Evolutionary conservation across 2,888 invertebrate species (phyloP), one percentile per base, ranked within the genome.

Genomic region (Yponomeuta plumbellus): DNA sequence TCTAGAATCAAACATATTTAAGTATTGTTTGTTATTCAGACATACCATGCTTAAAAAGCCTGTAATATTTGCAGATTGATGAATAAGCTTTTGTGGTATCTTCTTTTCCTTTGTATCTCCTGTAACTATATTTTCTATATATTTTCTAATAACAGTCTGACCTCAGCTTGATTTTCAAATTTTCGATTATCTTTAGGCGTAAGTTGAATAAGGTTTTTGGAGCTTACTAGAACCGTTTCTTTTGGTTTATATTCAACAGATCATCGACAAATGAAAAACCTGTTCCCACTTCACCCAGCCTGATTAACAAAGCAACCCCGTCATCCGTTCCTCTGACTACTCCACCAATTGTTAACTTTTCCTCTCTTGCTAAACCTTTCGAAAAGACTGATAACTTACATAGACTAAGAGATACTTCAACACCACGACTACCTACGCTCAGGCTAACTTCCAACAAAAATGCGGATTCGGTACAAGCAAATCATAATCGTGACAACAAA

Each of bases 181-280:
- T 17, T 17, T 52, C 17, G 40, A 44, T 21, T 11, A 22, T 22
- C 23, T 17, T 63, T 63, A 20, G 39, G 22, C 17, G 5, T 61
- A 34, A 26, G 1, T 61, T 17, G 44, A 17, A 52, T 63, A 44
- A 61, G 34, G 71, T 75, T 71, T 70, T 68, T 72, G 73, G 78
- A 83, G 83, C 82, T 86, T 85, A 74, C 85, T 87, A 90, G 91
- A 88, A 83, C 83, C 77, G 73, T 80, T 83, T 86, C 58, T 88
- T 88, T 83, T 88, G 86, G 87, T 91, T 91, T 91, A 78, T 91
- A 89, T 91, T 92, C 88, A 86, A 91, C 92, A 92, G 92, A 92
- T 92, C 88, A 85, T 86, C 92, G 78, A 85, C 89, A 81, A 88
- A 89, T 85, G 89, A 90, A 85, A 91, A 77, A 83, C 85, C 84